A percentile compares a stretch with the other conserved stretches of the same genome.
These are phyloP conservation scores for Denticeps clupeoides DNA, from an alignment of 2,797 vertebrate genomes.

Conservation along the genomic window DNA sequence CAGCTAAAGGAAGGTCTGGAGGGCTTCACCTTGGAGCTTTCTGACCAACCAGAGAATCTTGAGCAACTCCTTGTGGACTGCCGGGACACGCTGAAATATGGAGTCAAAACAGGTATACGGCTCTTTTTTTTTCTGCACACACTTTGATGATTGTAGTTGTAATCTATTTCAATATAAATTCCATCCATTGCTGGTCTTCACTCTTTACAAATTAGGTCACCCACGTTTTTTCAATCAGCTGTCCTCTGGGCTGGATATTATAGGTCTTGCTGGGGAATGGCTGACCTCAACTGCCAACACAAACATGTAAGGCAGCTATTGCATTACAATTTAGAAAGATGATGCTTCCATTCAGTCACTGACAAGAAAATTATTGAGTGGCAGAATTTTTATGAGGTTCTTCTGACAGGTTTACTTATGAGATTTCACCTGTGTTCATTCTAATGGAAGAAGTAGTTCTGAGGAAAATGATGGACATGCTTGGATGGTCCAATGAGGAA, in stretches of 20 bases:
- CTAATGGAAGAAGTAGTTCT: conserved; percentile 57
- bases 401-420: conserved; percentile 52
- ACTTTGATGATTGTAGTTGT: background rate
- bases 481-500: conserved; percentile 48
- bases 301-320: conserved; percentile 40
- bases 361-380: background rate
- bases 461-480: conserved; percentile 58
- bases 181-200: background rate
- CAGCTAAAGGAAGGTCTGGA: conserved; percentile 58
- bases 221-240: conserved; percentile 57
- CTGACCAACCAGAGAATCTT: conserved; percentile 46
- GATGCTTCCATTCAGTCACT: background rate
- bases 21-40: conserved; percentile 53
- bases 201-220: conserved; percentile 34
- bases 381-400: background rate
- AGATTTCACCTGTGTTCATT: conserved; percentile 57
- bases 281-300: conserved; percentile 55
- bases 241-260: conserved; percentile 53
- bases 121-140: too few species aligned
- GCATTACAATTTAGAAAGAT: background rate
- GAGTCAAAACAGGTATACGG: conserved; percentile 56
- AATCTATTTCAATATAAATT: too few species aligned
- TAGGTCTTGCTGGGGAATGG: conserved; percentile 53
- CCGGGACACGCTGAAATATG: conserved; percentile 55
- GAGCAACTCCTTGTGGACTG: conserved; percentile 57